Conservation (phyloP, 2,113 vertebrate species). For the Nestor notabilis region DNA sequence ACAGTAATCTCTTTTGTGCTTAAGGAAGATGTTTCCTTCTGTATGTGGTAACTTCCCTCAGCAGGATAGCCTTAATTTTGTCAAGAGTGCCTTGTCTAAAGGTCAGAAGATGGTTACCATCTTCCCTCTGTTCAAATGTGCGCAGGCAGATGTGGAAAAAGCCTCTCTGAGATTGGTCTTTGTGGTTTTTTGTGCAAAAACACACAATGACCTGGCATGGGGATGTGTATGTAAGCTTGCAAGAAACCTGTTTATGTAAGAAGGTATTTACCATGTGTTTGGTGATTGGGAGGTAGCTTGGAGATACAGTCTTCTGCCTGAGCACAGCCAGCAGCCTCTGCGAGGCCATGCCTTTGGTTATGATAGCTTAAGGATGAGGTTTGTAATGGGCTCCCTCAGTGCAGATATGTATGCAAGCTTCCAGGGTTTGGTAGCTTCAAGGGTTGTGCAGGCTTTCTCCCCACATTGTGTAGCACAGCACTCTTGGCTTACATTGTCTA, state of each 20-base stretch:
- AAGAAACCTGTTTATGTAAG: neutral
- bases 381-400: neutral
- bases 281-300: neutral
- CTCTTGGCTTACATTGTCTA: neutral
- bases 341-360: neutral
- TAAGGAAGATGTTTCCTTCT: neutral
- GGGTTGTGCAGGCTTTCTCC: neutral
- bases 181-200: neutral
- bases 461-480: accelerated
- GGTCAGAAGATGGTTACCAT: neutral
- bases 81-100: neutral
- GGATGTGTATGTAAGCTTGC: neutral
- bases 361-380: neutral
- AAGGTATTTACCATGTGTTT: neutral
- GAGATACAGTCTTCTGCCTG: neutral
- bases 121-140: neutral
- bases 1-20: neutral
- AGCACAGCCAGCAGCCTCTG: neutral
- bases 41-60: neutral
- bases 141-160: neutral
- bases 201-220: neutral
- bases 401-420: too few species aligned
- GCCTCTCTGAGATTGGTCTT: neutral
- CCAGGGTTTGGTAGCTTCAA: neutral
- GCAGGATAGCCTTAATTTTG: neutral